phyloP scores from a whole-genome alignment of 2,113 vertebrate species.

The Glaucomys volans region DNA sequence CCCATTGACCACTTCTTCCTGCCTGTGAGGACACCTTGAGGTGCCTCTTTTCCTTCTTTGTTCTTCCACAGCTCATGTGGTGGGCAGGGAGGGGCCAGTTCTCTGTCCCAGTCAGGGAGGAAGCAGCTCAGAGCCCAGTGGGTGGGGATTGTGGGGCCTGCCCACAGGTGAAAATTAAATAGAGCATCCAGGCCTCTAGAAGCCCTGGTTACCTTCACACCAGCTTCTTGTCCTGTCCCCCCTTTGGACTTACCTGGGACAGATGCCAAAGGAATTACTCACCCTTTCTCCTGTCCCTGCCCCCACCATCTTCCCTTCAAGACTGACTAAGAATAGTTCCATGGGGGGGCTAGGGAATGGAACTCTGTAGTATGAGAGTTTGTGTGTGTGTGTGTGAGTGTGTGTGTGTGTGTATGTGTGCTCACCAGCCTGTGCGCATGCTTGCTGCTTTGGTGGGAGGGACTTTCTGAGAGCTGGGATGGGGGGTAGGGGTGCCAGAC shows the following conservation, averaged over 20 bases:
- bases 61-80: background rate
- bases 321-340: background rate
- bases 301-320: background rate
- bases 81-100: constrained; percentile 33
- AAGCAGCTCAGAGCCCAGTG: constrained; percentile 32
- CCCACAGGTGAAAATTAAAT: constrained; percentile 1
- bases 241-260: constrained; percentile 30
- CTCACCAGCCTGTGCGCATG: too few relatives aligned
- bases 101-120: background rate
- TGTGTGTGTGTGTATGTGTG: too few relatives aligned
- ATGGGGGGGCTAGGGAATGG: background rate
- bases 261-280: constrained; percentile 61
- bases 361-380: background rate
- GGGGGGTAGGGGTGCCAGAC: constrained; percentile 59
- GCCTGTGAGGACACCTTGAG: background rate
- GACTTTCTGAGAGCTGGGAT: background rate
- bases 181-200: constrained; percentile 19
- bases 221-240: background rate
- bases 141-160: constrained; percentile 13
- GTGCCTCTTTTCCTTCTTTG: background rate
- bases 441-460: background rate
- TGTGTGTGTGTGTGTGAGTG: too few relatives aligned
- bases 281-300: background rate
- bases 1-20: background rate
- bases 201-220: background rate